Evolutionary conservation across 2,113 vertebrate species (phyloP), one percentile per base, ranked within the genome.

Genomic region (Chauna torquata): DNA sequence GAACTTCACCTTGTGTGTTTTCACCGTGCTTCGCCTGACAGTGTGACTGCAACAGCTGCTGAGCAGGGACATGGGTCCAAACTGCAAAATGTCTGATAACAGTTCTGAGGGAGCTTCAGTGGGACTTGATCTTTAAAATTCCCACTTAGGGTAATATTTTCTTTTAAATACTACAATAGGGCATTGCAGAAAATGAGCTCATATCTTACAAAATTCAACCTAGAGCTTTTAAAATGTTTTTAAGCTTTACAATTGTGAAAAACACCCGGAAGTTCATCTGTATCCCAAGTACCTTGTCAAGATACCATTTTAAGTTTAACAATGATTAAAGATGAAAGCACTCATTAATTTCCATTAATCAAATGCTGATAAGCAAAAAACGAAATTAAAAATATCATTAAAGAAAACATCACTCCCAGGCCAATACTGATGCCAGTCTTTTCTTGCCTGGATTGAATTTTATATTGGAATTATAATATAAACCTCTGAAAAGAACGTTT

Each of bases 401-500:
- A 94, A 78, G 58, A 55, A 84, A 92, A 68, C 15, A 32, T 57
- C 16, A 75, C 11, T 88, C 30, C 12, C 18, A 61, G 34, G 54
- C 45, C 61, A 86, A 62, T 55, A 68, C 16, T 0, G 0, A 89
- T 87, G 52, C 74, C 71, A 91, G 2, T 58, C 85, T 89, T 94
- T 83, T 91, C 82, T 96, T 86, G 44, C 58, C 69, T 62, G 68
- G 59, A 52, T 84, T 83, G 57, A 83, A 87, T 87, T 92, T 85
- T 84, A 82, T 82, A 64, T 92, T 81, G 36, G 38, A 96, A 92
- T 90, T 96, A 95, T 66, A 92, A 95, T 52, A 86, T 78, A 96
- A 96, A 61, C 23, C 50, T 79, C 78, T 80, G 91, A 92, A 93
- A 96, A 88, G 50, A 69, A 25, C 55, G 42, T 95, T 97, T 97